Conservation (phyloP, 2,888 invertebrate species). For the Seladonia tumulorum region DNA sequence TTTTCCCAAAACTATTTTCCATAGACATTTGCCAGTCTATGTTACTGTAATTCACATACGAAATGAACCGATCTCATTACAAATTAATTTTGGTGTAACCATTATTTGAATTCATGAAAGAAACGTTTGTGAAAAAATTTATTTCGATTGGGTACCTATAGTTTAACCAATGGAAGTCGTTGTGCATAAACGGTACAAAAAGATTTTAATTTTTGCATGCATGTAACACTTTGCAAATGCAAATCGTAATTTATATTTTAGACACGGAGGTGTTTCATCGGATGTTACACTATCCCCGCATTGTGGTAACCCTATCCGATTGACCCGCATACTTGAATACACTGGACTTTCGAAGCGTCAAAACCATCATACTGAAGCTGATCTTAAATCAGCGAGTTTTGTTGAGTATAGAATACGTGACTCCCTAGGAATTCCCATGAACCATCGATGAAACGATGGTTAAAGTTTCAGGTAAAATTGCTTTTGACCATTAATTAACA, state of each 20-base stretch:
- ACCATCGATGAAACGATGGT: neutral
- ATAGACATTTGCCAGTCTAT: neutral
- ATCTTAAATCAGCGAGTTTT: neutral
- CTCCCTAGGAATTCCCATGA: constrained; percentile 4
- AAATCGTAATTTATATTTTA: neutral
- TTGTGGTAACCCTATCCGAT: neutral
- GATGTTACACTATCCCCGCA: neutral
- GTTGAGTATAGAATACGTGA: neutral
- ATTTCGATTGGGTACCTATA: too few species aligned
- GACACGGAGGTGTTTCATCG: neutral
- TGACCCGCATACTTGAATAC: neutral
- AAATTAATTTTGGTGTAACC: neutral
- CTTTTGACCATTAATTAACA: neutral
- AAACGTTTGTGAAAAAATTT: too few species aligned
- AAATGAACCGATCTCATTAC: neutral
- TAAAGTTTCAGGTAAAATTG: neutral
- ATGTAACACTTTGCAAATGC: neutral
- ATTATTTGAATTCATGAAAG: neutral
- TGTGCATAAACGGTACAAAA: neutral
- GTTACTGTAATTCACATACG: neutral
- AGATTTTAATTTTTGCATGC: neutral
- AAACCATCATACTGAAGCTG: neutral
- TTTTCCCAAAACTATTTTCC: neutral
- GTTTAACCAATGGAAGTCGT: neutral
- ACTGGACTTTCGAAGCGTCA: constrained; percentile 4